phyloP scores from a whole-genome alignment of 2,797 vertebrate species.

The Dipus sagitta region DNA sequence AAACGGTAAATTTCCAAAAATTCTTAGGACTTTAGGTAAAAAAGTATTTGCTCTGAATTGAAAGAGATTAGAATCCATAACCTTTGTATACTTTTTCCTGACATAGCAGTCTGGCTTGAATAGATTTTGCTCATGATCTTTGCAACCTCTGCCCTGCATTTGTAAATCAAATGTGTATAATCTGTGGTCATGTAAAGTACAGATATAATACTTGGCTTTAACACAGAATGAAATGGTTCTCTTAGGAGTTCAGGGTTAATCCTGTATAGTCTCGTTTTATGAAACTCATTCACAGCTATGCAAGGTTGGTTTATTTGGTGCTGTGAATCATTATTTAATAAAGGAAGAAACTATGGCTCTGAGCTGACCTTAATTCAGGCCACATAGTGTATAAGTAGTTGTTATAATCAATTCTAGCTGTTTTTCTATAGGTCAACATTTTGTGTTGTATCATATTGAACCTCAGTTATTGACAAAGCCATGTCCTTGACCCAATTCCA shows the following conservation, averaged over 20 bases:
- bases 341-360: not conserved
- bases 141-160: not conserved
- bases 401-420: not conserved
- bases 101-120: not conserved
- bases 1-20: constrained; percentile 14
- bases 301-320: not conserved
- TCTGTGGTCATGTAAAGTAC: not conserved
- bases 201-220: constrained; percentile 14
- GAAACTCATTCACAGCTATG: not conserved
- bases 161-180: not conserved
- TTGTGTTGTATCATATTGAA: not conserved
- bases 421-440: constrained; percentile 18
- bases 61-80: not conserved
- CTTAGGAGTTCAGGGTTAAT: not conserved
- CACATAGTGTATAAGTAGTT: not conserved
- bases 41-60: not conserved
- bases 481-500: not conserved
- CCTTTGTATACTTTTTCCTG: not conserved
- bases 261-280: not conserved
- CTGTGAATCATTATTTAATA: not conserved
- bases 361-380: not conserved
- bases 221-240: not conserved
- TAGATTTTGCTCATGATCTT: not conserved
- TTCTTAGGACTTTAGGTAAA: not conserved
- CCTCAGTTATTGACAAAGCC: constrained; percentile 14